These are phyloP conservation scores for Pitangus sulphuratus DNA, from an alignment of 2,797 vertebrate genomes.

Conservation along the genomic window DNA sequence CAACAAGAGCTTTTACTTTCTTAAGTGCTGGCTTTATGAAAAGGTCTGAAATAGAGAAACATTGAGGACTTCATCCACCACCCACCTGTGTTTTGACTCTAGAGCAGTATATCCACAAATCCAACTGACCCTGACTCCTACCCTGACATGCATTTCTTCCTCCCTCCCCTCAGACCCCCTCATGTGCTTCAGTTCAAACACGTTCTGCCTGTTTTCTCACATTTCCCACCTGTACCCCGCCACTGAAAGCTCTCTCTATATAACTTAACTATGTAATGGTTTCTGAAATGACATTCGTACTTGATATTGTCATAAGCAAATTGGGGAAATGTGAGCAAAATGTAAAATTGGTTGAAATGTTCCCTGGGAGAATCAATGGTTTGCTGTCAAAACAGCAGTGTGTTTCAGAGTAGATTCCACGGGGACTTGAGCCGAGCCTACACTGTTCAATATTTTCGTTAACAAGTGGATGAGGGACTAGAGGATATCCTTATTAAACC, in stretches of 20 bases:
- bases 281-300: slow-evolving; percentile 7
- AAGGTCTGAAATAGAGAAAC: neutral
- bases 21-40: neutral
- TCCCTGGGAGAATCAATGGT: slow-evolving; percentile 36
- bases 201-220: neutral
- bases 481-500: slow-evolving; percentile 36
- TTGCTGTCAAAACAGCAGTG: slow-evolving; percentile 51
- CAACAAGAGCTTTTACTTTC: neutral
- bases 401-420: neutral
- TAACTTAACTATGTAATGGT: neutral
- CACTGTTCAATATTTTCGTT: neutral
- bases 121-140: neutral
- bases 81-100: neutral
- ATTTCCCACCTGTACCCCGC: neutral
- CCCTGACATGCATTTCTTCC: neutral
- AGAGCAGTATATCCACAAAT: neutral
- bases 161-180: neutral
- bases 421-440: neutral
- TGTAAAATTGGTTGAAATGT: slow-evolving; percentile 32
- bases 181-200: neutral
- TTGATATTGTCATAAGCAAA: neutral
- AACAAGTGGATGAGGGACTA: slow-evolving; percentile 28
- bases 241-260: neutral
- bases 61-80: neutral
- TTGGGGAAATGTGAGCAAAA: neutral